These are phyloP conservation scores for Caretta caretta DNA, from an alignment of 2,113 vertebrate species.

Conservation along the genomic window DNA sequence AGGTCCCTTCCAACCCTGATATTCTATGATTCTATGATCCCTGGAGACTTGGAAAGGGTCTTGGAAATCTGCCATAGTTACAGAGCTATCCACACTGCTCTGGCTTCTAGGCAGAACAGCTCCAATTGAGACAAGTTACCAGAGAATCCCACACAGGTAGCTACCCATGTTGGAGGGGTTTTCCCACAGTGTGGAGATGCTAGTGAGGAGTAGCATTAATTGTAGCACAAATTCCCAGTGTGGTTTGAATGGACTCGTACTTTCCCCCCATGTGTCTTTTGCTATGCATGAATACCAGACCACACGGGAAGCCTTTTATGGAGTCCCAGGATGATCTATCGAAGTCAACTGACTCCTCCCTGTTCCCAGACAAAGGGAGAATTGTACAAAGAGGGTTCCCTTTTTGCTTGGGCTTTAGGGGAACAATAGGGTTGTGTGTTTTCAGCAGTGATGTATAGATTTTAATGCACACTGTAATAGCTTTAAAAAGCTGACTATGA, in stretches of 20 bases:
- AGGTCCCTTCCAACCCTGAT: no score
- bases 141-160: not conserved
- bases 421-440: not conserved
- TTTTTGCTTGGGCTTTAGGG: not conserved
- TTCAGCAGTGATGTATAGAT: constrained; percentile 11
- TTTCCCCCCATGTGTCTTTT: constrained; percentile 33
- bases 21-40: not conserved
- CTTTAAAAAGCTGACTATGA: constrained; percentile 53
- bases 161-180: constrained; percentile 3
- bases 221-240: not conserved
- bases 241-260: not conserved
- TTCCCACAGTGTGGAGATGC: constrained; percentile 39
- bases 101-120: not conserved
- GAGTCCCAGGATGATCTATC: constrained; percentile 2
- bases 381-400: not conserved
- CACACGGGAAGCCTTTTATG: not conserved
- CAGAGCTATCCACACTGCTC: not conserved
- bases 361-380: not conserved
- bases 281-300: constrained; percentile 30
- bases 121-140: not conserved
- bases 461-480: constrained; percentile 5
- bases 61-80: not conserved
- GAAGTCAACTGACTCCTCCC: not conserved
- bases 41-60: not conserved
- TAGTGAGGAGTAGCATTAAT: not conserved